Evolutionary conservation across 2,113 vertebrate genomes (phyloP), one percentile per base, ranked within the genome.

Genomic region (Mola mola): DNA sequence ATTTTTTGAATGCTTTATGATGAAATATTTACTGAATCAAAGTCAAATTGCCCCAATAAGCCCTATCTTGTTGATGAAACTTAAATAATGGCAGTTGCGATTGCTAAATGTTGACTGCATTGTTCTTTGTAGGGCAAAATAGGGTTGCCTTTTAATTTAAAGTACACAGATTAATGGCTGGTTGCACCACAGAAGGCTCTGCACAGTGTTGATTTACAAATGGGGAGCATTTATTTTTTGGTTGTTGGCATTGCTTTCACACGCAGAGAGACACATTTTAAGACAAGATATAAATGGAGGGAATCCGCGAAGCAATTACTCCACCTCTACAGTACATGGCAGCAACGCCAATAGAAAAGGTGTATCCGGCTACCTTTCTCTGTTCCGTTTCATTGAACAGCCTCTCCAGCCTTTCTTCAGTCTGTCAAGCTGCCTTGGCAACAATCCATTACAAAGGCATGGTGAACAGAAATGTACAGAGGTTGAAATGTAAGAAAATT

Each of bases 281-380:
- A 68, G 71, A 82, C 76, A 63, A 72, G 76, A 66, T 82, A 72
- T 74, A 80, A 82, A 82, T 70, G 56, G 75, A 72, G 59, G 31
- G 69, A 58, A 81, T 63, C 47, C 58, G 41, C 40, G 41, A 81
- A 37, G 79, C 75, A 83, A 83, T 84, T 83, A 86, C 79, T 86
- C 61, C 60, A 50, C 46, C 58, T 62, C 66, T 72, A 79, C 73
- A 21, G 65, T 48, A 78, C 76, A 84, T 57, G 76, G 81, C 74
- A 66, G 79, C 48, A 31, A 53, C 33, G 19, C 49, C 52, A 22
- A 26, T 63, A 61, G 43, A 61, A 77, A 82, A 80, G 81, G 80
- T 79, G 75, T 71, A 72, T 75, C 42, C 0, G 63, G 75, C 70
- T 64, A 69, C 65, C 66, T 55, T 66, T 59, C 43, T 59, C 49